These are phyloP conservation scores for Tetraneura akinire DNA, from an alignment of 1,140 invertebrate genomes.

Conservation along the genomic window DNA sequence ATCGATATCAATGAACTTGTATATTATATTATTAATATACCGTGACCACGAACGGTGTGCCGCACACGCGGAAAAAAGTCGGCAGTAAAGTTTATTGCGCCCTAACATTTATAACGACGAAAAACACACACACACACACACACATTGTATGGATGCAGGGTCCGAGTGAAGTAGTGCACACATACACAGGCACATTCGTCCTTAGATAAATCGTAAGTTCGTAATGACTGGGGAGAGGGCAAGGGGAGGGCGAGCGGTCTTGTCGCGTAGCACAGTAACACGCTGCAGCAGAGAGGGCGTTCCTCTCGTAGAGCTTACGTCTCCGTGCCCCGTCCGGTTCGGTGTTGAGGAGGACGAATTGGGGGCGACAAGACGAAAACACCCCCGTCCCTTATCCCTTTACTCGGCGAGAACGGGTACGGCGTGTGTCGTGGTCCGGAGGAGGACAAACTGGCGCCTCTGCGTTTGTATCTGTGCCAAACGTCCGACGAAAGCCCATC, in stretches of 20 bases:
- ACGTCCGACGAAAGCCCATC: conserved; percentile 33
- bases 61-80: neutral
- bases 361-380: neutral
- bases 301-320: neutral
- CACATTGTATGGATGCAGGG: too few relatives aligned
- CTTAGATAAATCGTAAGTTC: neutral
- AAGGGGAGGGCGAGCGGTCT: neutral
- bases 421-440: neutral
- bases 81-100: neutral
- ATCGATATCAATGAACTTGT: too few relatives aligned
- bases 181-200: neutral
- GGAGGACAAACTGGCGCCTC: conserved; percentile 36
- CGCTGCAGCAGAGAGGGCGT: conserved; percentile 13
- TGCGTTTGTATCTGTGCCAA: conserved; percentile 35
- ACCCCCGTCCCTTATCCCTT: neutral
- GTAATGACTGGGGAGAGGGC: neutral
- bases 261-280: neutral
- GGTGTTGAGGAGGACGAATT: too few relatives aligned
- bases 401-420: too few relatives aligned
- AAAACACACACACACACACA: too few relatives aligned
- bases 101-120: too few relatives aligned
- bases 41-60: too few relatives aligned
- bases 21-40: too few relatives aligned
- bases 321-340: too few relatives aligned
- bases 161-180: neutral